Base-by-base conservation (phyloP, 2,888 invertebrate species). In the Smittia aterrima region DNA sequence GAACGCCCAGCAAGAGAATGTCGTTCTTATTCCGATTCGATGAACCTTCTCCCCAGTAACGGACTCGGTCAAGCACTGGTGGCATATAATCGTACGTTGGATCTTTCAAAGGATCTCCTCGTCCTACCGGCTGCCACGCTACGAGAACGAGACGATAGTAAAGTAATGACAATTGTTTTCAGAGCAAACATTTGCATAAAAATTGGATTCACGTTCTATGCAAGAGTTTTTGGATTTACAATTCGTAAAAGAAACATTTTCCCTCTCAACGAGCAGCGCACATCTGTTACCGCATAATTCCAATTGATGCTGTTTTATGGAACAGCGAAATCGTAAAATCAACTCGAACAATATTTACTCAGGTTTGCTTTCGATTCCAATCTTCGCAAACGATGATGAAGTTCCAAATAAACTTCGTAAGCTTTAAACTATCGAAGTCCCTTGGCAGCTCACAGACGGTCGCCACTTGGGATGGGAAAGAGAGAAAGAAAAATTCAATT, bases 81-180 rank as follows among this genome's bases (percentile, higher is more conserved):
- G 93, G 93, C 75, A 92, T 91, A 80, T 93, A 93, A 80, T 92
- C 92, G 80, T 90, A 92, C 0, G 93, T 93, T 7, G 93, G 93
- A 79, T 93, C 92, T 78, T 91, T 91, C 64, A 93, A 80, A 0
- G 92, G 92, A 81, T 93, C 92, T 0, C 92, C 92, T 74, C 90
- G 88, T 3, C 92, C 93, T 58, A 93, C 85, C 0, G 93, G 93
- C 76, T 90, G 91, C 93, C 92, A 93, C 81, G 92, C 92, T 18
- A 18, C 22, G n/a, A 70, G n/a, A n/a, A n/a, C n/a, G n/a, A n/a
- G n/a, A n/a, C n/a, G n/a, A n/a, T n/a, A n/a, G n/a, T n/a, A n/a
- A n/a, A n/a, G n/a, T n/a, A n/a, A n/a, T n/a, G n/a, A n/a, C n/a
- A n/a, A 64, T 22, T n/a, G 38, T 20, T 32, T 18, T 16, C 16